A percentile compares a stretch with the other conserved stretches of the same genome.
Evolutionary conservation across 1,140 invertebrate species (phyloP).

Genomic region (Megathymus violae): DNA sequence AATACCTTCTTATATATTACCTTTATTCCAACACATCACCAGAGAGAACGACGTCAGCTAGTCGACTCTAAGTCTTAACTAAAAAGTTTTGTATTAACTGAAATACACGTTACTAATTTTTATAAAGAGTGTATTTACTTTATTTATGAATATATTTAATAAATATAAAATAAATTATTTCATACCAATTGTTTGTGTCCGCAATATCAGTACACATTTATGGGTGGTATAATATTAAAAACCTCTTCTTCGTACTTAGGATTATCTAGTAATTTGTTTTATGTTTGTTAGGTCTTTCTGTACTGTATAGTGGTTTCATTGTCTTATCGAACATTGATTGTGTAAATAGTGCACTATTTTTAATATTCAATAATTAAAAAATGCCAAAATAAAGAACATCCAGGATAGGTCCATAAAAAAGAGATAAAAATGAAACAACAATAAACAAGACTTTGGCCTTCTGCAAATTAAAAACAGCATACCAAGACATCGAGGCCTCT

Average conservation of each 20-base stretch:
- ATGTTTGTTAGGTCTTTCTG: slow-evolving; percentile 12
- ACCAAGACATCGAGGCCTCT: too few species aligned
- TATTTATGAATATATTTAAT: slow-evolving; percentile 40
- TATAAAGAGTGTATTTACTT: slow-evolving; percentile 50
- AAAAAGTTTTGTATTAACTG: slow-evolving; percentile 43
- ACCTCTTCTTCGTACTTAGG: slow-evolving; percentile 34
- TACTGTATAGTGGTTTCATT: not conserved
- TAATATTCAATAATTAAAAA: too few species aligned
- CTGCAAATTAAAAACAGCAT: too few species aligned
- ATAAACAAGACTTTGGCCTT: too few species aligned
- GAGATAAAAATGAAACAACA: not conserved
- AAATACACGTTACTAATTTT: slow-evolving; percentile 46
- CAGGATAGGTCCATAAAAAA: not conserved
- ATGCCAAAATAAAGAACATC: too few species aligned
- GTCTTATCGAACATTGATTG: not conserved
- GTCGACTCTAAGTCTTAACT: slow-evolving; percentile 67
- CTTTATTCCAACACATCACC: slow-evolving; percentile 13
- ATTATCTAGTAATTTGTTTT: slow-evolving; percentile 20
- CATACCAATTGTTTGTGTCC: slow-evolving; percentile 30
- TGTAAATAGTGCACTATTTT: too few species aligned
- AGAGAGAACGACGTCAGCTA: slow-evolving; percentile 41
- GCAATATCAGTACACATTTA: slow-evolving; percentile 34
- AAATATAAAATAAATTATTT: slow-evolving; percentile 37
- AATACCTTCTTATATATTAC: not conserved
- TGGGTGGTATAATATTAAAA: slow-evolving; percentile 9